Evolutionary conservation across 1,140 invertebrate species (phyloP).

Genomic region (Cydia strobilella): DNA sequence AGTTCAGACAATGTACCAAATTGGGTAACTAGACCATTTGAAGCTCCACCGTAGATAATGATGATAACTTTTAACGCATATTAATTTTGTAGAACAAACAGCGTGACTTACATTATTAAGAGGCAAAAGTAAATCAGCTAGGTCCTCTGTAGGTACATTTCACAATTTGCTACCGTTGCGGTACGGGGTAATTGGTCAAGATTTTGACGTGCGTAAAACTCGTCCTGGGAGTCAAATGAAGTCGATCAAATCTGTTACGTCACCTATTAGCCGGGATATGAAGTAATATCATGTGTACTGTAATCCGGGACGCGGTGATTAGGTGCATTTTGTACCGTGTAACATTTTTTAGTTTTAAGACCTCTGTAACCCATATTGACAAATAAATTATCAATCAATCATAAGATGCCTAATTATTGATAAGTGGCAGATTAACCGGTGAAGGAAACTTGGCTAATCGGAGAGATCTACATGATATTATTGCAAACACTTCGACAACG

Average conservation of each 20-base stretch:
- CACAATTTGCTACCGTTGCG: slow-evolving; percentile 12
- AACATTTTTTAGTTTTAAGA: background rate
- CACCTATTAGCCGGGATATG: slow-evolving; percentile 47
- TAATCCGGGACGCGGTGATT: slow-evolving; percentile 42
- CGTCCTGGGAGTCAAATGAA: slow-evolving; percentile 42
- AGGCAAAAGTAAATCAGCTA: slow-evolving; percentile 3
- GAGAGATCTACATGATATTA: background rate
- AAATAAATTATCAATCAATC: too few relatives aligned
- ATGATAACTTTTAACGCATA: slow-evolving; percentile 6
- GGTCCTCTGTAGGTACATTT: background rate
- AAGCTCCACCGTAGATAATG: background rate
- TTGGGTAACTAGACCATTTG: background rate
- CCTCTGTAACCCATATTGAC: too few relatives aligned
- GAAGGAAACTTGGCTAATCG: background rate
- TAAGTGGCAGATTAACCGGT: background rate
- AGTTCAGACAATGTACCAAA: background rate
- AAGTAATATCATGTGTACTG: slow-evolving; percentile 42
- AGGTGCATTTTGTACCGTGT: slow-evolving; percentile 24
- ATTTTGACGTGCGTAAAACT: slow-evolving; percentile 46
- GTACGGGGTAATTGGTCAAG: slow-evolving; percentile 43
- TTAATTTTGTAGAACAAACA: slow-evolving; percentile 11
- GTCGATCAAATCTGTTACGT: slow-evolving; percentile 51
- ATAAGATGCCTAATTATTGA: background rate
- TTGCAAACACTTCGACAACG: slow-evolving; percentile 24
- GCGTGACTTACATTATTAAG: background rate